A percentile compares a stretch with the other conserved stretches of the same genome.
Evolutionary conservation across 1,140 invertebrate species (phyloP).

Genomic region (Vanessa atalanta): DNA sequence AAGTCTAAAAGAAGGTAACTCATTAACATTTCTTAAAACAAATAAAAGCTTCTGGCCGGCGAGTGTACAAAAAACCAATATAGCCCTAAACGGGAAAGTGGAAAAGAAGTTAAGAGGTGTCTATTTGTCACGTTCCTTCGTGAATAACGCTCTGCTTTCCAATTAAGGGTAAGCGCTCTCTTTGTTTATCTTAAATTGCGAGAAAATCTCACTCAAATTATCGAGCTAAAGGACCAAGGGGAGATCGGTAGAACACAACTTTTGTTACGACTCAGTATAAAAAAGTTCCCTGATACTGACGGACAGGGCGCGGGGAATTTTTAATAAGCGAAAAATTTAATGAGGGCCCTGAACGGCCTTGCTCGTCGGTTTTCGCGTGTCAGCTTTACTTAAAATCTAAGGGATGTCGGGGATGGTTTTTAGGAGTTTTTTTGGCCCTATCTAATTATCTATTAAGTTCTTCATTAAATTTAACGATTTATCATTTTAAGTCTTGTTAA

Average conservation of each 20-base stretch:
- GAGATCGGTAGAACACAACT: constrained; percentile 73
- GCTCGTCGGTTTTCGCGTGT: constrained; percentile 57
- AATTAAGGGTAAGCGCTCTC: constrained; percentile 80
- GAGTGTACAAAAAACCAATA: constrained; percentile 75
- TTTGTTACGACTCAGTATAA: constrained; percentile 73
- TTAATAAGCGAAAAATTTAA: constrained; percentile 81
- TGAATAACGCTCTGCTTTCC: constrained; percentile 79
- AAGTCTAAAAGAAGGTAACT: constrained; percentile 32
- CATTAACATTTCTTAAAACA: constrained; percentile 74
- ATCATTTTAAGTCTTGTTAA: no score
- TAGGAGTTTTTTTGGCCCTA: constrained; percentile 8
- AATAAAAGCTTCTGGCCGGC: constrained; percentile 65
- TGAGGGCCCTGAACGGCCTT: constrained; percentile 66
- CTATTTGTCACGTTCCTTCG: constrained; percentile 80
- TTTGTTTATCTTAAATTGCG: constrained; percentile 81
- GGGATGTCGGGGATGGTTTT: constrained; percentile 25
- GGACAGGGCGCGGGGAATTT: constrained; percentile 76
- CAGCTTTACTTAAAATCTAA: constrained; percentile 51
- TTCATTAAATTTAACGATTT: no score
- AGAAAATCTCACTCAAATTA: constrained; percentile 81
- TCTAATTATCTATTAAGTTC: no score
- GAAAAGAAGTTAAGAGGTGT: constrained; percentile 81
- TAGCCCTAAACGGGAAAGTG: constrained; percentile 71
- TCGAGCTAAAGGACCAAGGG: constrained; percentile 75
- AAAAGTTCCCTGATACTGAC: constrained; percentile 72